These are phyloP conservation scores for Plotosus lineatus DNA, from an alignment of 2,113 vertebrate genomes.

Conservation along the genomic window DNA sequence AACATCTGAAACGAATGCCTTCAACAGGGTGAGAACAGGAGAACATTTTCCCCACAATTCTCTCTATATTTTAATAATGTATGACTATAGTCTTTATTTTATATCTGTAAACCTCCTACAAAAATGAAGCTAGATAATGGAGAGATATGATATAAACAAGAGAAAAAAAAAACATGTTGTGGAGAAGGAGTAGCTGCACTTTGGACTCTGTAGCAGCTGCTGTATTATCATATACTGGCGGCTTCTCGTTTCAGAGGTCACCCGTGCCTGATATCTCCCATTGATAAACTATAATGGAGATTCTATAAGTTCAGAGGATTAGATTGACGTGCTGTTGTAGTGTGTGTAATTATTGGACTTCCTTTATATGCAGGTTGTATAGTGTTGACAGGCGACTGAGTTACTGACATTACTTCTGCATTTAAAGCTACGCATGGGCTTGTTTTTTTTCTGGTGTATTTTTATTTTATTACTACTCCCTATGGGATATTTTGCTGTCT, in stretches of 20 bases:
- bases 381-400: background rate
- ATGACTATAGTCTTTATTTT: background rate
- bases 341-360: background rate
- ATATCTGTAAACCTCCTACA: background rate
- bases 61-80: background rate
- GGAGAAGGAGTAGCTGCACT: background rate
- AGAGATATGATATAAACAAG: background rate
- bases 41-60: background rate
- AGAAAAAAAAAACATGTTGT: background rate
- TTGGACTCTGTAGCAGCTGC: background rate
- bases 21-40: background rate
- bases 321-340: background rate
- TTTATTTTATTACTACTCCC: slow-evolving; percentile 43
- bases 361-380: background rate
- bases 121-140: background rate
- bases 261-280: background rate
- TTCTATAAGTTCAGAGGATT: background rate
- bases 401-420: slow-evolving; percentile 13
- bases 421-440: slow-evolving; percentile 20
- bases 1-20: background rate
- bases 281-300: background rate
- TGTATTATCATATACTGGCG: background rate
- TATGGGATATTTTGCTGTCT: slow-evolving; percentile 50
- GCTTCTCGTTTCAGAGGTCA: slow-evolving; percentile 14
- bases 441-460: slow-evolving; percentile 29